Conservation (phyloP, 92 coral and sea anemone genomes). For the Ricordea florida region DNA sequence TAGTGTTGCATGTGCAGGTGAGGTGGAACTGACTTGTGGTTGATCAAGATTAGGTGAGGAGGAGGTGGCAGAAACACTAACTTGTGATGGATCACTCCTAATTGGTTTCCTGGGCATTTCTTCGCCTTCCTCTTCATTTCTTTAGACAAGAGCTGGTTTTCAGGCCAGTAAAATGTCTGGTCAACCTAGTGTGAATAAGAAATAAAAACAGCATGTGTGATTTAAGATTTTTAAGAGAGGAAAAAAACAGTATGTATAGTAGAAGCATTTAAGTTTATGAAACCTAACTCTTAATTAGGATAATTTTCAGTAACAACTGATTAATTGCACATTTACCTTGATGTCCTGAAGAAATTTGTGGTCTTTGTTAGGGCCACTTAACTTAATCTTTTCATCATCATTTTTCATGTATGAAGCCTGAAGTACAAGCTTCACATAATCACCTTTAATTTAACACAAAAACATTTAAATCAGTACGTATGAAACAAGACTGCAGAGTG, state of each 20-base stretch:
- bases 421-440: not conserved
- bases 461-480: no score
- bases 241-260: no score
- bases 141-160: not conserved
- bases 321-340: slow-evolving; percentile 1
- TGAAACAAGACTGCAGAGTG: no score
- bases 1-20: not conserved
- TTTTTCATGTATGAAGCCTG: not conserved
- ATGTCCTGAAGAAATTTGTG: not conserved
- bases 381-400: not conserved
- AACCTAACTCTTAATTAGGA: no score
- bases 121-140: not conserved
- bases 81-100: not conserved
- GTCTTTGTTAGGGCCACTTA: slow-evolving; percentile 5
- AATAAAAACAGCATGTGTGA: not conserved
- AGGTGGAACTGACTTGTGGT: not conserved
- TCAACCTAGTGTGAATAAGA: not conserved
- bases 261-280: no score
- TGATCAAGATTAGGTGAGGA: not conserved
- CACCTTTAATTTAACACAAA: not conserved
- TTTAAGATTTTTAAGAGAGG: not conserved
- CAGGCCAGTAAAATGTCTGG: not conserved
- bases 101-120: not conserved
- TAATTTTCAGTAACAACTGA: not conserved
- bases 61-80: not conserved